These are phyloP conservation scores for Elachura formosa DNA, from an alignment of 2,113 vertebrate species.

Conservation along the genomic window DNA sequence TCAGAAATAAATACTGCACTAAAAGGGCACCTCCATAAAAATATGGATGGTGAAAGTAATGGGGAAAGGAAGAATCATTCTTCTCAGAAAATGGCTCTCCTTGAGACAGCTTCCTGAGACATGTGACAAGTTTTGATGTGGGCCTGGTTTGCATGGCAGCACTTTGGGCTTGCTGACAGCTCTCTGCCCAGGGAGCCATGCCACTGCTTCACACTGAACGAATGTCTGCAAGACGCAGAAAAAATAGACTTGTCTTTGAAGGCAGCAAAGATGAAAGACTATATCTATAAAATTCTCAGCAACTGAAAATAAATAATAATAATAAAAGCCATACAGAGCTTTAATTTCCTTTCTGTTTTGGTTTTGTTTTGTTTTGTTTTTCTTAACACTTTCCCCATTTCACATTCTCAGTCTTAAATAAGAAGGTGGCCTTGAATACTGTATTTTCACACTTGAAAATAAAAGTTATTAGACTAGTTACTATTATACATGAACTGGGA, in stretches of 20 bases:
- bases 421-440: neutral
- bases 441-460: neutral
- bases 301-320: neutral
- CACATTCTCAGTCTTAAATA: neutral
- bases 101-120: neutral
- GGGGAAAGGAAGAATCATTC: neutral
- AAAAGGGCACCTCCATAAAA: constrained; percentile 5
- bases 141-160: neutral
- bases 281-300: neutral
- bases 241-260: neutral
- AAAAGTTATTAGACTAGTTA: neutral
- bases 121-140: neutral
- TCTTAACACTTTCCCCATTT: neutral
- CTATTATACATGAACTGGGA: neutral
- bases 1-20: constrained; percentile 51
- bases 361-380: neutral
- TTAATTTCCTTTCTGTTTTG: neutral
- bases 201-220: neutral
- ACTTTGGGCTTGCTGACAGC: neutral
- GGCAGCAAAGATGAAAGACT: neutral
- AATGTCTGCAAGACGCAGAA: neutral
- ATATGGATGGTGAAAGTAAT: neutral
- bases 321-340: neutral
- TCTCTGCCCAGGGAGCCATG: neutral
- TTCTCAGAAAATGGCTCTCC: neutral